Base-by-base conservation (phyloP, 2,888 invertebrate genomes). In the Stomorhina lunata region DNA sequence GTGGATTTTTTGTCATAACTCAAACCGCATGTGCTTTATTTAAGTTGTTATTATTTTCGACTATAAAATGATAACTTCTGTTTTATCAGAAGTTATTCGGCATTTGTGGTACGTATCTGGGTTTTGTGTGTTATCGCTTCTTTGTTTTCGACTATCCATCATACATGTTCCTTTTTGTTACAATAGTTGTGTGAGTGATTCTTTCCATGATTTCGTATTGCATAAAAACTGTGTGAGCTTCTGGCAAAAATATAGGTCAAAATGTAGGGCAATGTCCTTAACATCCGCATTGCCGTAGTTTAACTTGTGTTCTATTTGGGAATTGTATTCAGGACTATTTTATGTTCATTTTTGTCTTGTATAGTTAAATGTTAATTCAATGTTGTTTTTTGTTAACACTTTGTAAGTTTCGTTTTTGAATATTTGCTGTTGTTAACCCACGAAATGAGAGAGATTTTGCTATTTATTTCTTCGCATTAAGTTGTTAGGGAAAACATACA, bases 201-300 rank as follows among this genome's bases (percentile, higher is more conserved):
- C 29, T 65, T 27, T 25, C 12, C 5, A 27, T 59, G 53, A 75
- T 73, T 43, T 71, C 69, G 20, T 72, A 32, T 61, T 66, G n/a
- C n/a, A n/a, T n/a, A 37, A 66, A 43, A 68, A 80, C 40, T 76
- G 76, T 84, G 53, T 72, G 89, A 89, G 73, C 50, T 65, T 61
- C 53, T 76, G 29, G 75, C 34, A 53, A 63, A 77, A 79, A 91
- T 90, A 88, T 91, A 88, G 90, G 90, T 91, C 90, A 90, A 90
- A 90, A 90, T 90, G 89, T 90, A 90, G 91, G 90, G 90, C 90
- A 91, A 91, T 88, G 91, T 90, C 91, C 91, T 91, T 90, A 90
- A 90, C 91, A 90, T 90, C 90, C 90, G 91, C 91, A 91, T 89
- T 91, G 91, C 91, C 89, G 91, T 90, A 90, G 90, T 91, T 90